Evolutionary conservation across 92 coral and sea anemone genomes (phyloP), one percentile per base, ranked within the genome.

Genomic region (Ricordea florida): DNA sequence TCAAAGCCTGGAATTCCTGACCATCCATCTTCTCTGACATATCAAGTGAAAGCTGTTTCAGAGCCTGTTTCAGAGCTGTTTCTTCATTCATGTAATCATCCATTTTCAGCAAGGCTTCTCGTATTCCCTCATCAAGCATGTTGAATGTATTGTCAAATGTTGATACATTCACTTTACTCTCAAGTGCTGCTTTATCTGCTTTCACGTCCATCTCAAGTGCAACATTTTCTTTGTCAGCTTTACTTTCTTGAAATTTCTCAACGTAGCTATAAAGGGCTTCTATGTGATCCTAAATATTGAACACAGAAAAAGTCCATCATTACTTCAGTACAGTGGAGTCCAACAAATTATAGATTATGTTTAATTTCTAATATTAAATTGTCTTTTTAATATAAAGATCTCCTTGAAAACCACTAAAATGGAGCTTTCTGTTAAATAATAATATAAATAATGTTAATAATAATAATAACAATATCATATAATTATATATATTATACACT

Each of bases 71-170:
- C 53, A 94, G 59, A 0, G 97, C 92, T 84, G 79, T 63, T 69
- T 94, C 98, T 48, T 94, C 98, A 43, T 94, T 94, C 97, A 94
- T 82, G 63, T 92, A 92, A 15, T 94, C 97, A 29, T 94, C 98
- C 98, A 94, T 94, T 76, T 94, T 94, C 72, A 91, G 98, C 47
- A 94, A 58, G 3, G 98, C 96, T 56, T 91, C 97, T 14, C 88
- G 84, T 2, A 94, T 74, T 10, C 98, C 98, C 62, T 90, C 93
- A 15, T 92, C 98, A 72, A 94, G 79, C 85, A 86, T 85, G 63
- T 65, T 84, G 68, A 94, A 92, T 34, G 93, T 82, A 69, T 77
- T 85, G 36, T 91, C 97, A 67, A 94, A 94, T 20, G 88, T 94
- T n/a, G 97, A 62, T 32, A 87, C 80, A 67, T 83, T 94, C 43